A percentile compares a stretch with the other conserved stretches of the same genome.
These are phyloP conservation scores for Pollenia labialis DNA, from an alignment of 2,888 invertebrate species.

Conservation along the genomic window DNA sequence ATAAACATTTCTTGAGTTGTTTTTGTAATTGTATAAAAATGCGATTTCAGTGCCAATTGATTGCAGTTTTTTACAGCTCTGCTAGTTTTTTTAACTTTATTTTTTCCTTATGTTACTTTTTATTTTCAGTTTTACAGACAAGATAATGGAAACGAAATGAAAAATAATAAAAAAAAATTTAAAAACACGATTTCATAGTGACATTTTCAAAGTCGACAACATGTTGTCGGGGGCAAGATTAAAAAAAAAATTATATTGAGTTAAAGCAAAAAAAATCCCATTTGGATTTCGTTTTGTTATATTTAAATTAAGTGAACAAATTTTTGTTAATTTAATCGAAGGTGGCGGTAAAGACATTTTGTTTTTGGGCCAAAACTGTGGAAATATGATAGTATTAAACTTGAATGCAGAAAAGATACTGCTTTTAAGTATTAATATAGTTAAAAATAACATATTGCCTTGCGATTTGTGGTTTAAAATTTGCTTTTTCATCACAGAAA, in stretches of 20 bases:
- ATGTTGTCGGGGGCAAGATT: slow-evolving; percentile 46
- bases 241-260: slow-evolving; percentile 23
- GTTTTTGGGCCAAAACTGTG: neutral
- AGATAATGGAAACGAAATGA: slow-evolving; percentile 53
- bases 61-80: too few species aligned
- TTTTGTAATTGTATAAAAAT: too few species aligned
- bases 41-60: too few species aligned
- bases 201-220: slow-evolving; percentile 64
- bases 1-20: too few species aligned
- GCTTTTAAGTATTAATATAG: too few species aligned
- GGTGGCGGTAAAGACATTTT: neutral
- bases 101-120: neutral
- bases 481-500: too few species aligned
- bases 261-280: slow-evolving; percentile 3
- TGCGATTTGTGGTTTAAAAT: too few species aligned
- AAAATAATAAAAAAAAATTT: slow-evolving; percentile 20
- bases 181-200: slow-evolving; percentile 60
- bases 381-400: too few species aligned
- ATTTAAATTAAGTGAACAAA: slow-evolving; percentile 53
- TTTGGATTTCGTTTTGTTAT: slow-evolving; percentile 32
- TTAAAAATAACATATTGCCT: too few species aligned
- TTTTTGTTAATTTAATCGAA: slow-evolving; percentile 24
- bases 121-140: slow-evolving; percentile 45
- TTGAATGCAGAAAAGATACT: too few species aligned
- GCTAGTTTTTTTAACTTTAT: neutral